Conservation (phyloP, 2,888 invertebrate genomes). For the Hirudinaria manillensis region DNA sequence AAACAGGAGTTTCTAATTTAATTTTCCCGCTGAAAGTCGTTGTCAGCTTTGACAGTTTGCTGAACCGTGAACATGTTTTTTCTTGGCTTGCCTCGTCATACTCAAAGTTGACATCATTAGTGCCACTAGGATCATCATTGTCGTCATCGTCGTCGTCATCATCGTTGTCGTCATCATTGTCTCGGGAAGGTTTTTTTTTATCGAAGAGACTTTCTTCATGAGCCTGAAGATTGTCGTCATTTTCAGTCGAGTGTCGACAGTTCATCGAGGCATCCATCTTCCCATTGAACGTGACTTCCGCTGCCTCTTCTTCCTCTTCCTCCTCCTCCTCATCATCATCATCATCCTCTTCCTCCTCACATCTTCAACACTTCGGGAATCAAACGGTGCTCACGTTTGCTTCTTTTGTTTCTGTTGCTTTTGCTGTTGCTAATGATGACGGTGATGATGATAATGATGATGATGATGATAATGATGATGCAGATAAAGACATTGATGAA, state of each 20-base stretch:
- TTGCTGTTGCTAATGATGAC: slow-evolving; percentile 8
- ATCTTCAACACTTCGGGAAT: too few species aligned
- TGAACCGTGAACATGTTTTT: too few species aligned
- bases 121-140: slow-evolving; percentile 17
- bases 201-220: too few species aligned
- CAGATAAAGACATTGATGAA: slow-evolving; percentile 5
- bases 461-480: slow-evolving; percentile 19
- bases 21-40: too few species aligned
- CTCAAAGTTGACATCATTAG: neutral
- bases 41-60: too few species aligned
- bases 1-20: too few species aligned
- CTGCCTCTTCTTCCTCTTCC: neutral
- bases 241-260: neutral
- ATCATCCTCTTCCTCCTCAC: too few species aligned
- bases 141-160: slow-evolving; percentile 16
- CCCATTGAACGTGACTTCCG: neutral
- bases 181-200: too few species aligned
- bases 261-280: neutral
- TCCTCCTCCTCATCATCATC: too few species aligned
- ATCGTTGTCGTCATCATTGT: neutral
- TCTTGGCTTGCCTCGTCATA: slow-evolving; percentile 5
- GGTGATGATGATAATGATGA: slow-evolving; percentile 20
- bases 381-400: neutral
- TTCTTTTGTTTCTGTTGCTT: neutral
- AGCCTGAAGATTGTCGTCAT: neutral